Conservation (phyloP, 2,113 vertebrate genomes). For the Neodontobutis hainanensis region DNA sequence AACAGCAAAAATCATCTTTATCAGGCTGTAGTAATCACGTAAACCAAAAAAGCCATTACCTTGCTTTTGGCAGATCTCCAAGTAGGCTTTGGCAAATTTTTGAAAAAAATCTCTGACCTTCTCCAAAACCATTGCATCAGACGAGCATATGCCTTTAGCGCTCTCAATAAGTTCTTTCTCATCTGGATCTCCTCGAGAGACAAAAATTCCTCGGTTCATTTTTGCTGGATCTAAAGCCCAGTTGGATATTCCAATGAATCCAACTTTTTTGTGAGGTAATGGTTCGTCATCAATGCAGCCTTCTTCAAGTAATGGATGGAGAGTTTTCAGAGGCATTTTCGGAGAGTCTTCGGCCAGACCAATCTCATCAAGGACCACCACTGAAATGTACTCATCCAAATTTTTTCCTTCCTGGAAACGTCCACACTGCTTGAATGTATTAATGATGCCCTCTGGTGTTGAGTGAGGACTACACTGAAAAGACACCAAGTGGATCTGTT, state of each 20-base stretch:
- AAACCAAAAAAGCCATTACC: slow-evolving; percentile 94
- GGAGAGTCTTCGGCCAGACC: slow-evolving; percentile 96
- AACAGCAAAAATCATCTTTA: slow-evolving; percentile 92
- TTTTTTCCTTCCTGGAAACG: slow-evolving; percentile 96
- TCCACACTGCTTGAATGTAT: slow-evolving; percentile 93
- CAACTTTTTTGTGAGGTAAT: slow-evolving; percentile 91
- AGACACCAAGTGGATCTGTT: slow-evolving; percentile 93
- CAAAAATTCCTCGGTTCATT: slow-evolving; percentile 97
- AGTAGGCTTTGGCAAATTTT: slow-evolving; percentile 86
- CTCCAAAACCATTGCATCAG: slow-evolving; percentile 79
- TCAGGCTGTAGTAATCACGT: slow-evolving; percentile 96
- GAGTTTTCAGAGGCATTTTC: slow-evolving; percentile 94
- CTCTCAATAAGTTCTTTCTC: slow-evolving; percentile 86
- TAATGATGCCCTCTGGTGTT: slow-evolving; percentile 94
- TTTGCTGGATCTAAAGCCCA: slow-evolving; percentile 98
- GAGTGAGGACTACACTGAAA: slow-evolving; percentile 98
- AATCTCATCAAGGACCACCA: slow-evolving; percentile 96
- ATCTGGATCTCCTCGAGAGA: slow-evolving; percentile 89
- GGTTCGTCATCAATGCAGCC: slow-evolving; percentile 94
- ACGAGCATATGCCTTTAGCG: slow-evolving; percentile 90
- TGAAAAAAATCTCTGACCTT: slow-evolving; percentile 83
- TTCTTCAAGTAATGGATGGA: slow-evolving; percentile 94
- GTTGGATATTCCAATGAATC: slow-evolving; percentile 96
- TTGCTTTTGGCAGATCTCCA: slow-evolving; percentile 78
- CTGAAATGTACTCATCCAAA: slow-evolving; percentile 88